Conservation (phyloP, 2,797 vertebrate genomes). For the Anolis apletophallus region DNA sequence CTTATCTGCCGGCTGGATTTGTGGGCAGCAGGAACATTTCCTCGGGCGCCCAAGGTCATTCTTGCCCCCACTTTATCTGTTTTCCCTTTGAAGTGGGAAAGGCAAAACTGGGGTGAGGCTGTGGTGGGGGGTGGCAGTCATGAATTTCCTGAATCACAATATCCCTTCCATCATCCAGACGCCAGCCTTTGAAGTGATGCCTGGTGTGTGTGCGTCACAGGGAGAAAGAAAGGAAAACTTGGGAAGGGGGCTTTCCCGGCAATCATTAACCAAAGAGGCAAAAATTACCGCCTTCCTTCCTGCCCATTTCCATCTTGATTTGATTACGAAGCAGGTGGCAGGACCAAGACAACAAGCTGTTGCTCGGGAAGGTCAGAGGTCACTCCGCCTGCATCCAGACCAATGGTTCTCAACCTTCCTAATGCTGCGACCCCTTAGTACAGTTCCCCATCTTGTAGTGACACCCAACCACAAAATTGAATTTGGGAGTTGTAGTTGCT, state of each 20-base stretch:
- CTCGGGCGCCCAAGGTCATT: slow-evolving; percentile 5
- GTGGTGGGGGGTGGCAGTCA: neutral
- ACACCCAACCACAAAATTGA: too few species aligned
- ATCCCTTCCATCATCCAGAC: slow-evolving; percentile 9
- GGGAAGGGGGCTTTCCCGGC: slow-evolving; percentile 10
- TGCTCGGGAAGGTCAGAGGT: slow-evolving; percentile 18
- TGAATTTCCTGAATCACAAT: slow-evolving; percentile 32
- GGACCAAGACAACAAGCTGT: slow-evolving; percentile 15
- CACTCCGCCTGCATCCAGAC: neutral
- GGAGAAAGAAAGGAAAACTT: neutral
- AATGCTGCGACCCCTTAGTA: too few species aligned
- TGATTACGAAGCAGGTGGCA: slow-evolving; percentile 40
- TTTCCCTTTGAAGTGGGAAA: slow-evolving; percentile 42
- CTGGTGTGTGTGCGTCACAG: neutral
- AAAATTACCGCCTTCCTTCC: neutral
- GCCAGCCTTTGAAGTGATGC: slow-evolving; percentile 14
- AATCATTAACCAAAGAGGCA: slow-evolving; percentile 32
- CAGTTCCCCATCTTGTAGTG: too few species aligned
- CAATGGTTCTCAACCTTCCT: too few species aligned
- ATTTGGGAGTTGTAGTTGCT: too few species aligned
- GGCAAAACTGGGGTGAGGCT: neutral
- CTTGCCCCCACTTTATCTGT: slow-evolving; percentile 31
- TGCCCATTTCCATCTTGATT: slow-evolving; percentile 23
- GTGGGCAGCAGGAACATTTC: slow-evolving; percentile 13
- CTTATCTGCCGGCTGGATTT: slow-evolving; percentile 38